Evolutionary conservation across 2,888 invertebrate species (phyloP).

Genomic region (Tiphia femorata): DNA sequence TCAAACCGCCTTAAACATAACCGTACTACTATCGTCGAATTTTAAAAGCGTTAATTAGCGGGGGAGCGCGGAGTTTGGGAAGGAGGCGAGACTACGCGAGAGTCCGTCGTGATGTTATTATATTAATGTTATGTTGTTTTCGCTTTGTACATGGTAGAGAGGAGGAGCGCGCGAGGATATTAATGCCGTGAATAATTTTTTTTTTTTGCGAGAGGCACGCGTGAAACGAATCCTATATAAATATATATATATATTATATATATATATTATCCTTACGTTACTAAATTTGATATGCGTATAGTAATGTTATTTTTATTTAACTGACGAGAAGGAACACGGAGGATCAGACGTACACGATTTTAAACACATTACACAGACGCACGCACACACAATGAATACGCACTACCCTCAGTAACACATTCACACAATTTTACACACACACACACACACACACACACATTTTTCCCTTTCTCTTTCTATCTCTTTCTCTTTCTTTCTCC

Average conservation of each 20-base stretch:
- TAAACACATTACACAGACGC: neutral
- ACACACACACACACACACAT: neutral
- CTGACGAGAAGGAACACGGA: constrained; percentile 28
- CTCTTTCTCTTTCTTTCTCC: no score
- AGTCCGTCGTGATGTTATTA: constrained; percentile 52
- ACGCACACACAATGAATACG: constrained; percentile 1
- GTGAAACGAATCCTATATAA: constrained; percentile 38
- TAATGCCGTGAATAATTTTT: constrained; percentile 32
- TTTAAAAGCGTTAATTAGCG: constrained; percentile 36
- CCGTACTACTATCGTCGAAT: constrained; percentile 29
- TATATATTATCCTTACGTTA: constrained; percentile 42
- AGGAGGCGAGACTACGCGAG: no score
- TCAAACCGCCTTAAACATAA: constrained; percentile 52
- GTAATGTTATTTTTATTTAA: constrained; percentile 60
- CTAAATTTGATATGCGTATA: constrained; percentile 51
- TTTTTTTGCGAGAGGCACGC: constrained; percentile 18
- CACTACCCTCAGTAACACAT: neutral
- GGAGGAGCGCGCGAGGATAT: constrained; percentile 34
- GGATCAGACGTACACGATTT: neutral
- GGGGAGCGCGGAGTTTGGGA: constrained; percentile 35
- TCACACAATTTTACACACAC: neutral
- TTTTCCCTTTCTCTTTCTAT: no score
- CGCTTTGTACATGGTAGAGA: constrained; percentile 57
- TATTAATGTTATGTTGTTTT: constrained; percentile 53
- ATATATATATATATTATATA: constrained; percentile 30